Base-by-base conservation (phyloP, 1,140 invertebrate genomes). In the Ostrea denselamellosa region DNA sequence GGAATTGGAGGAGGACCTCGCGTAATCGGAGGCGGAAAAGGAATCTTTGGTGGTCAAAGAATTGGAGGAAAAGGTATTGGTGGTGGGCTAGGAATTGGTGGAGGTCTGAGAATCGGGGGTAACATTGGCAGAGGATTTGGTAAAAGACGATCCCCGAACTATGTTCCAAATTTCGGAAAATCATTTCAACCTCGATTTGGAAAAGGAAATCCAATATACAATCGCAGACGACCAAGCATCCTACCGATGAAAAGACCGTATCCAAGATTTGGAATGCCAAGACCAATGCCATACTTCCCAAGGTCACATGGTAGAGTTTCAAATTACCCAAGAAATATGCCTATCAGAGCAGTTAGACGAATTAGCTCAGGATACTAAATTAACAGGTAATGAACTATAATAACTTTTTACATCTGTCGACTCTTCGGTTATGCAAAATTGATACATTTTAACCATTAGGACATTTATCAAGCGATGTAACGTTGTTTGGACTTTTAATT, bases 271-370 rank as follows among this genome's bases (percentile, higher is more conserved):
- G 68, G 68, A 77, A 34, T 77, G 12, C 68, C 22, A 77, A 77
- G 68, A 10, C 68, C 68, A 14, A 25, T 77, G 22, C 12, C 68
- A 77, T 28, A 14, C 25, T 34, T 77, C 12, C 68, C 22, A 77
- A 77, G 14, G 28, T 25, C 68, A 28, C 28, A 77, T 34, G 22
- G 68, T 28, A 77, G 68, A 77, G 25, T 77, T 77, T 77, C 68
- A 28, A 77, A 77, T 77, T 77, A 77, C 14, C 68, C 68, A 8
- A 77, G 28, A 25, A 77, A 77, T 77, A 77, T 77, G 68, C 68
- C 68, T 0, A 77, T 77, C 12, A 77, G 28, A 34, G 25, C 68
- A 14, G 28, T 77, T 25, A 9, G 68, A 77, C 68, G 68, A 12
- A 77, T 77, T 12, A 12, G 25, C 25, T 77, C 68, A 14, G 68